A percentile compares a stretch with the other conserved stretches of the same genome.
These are phyloP conservation scores for Hirtodrosophila trivittata DNA, from an alignment of 2,888 invertebrate genomes.

Conservation along the genomic window DNA sequence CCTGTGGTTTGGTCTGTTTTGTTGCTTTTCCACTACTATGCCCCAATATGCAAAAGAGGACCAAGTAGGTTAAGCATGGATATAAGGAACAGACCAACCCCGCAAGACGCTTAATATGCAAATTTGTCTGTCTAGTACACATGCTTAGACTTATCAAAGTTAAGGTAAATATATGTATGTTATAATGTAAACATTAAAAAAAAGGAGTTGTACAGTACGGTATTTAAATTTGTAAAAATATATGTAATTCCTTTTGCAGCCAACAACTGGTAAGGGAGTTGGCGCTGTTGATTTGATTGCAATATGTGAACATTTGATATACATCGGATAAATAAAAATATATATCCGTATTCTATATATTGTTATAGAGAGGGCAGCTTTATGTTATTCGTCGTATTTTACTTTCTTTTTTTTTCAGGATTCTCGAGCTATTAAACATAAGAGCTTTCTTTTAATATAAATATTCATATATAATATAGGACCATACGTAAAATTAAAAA, in stretches of 20 bases:
- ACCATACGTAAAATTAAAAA: conserved; percentile 63
- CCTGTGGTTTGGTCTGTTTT: conserved; percentile 21
- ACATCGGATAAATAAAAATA: conserved; percentile 8
- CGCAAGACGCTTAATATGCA: conserved; percentile 8
- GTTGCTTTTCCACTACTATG: conserved; percentile 10
- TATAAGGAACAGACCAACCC: conserved; percentile 12
- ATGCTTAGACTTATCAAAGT: conserved; percentile 15
- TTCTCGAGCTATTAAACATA: conserved; percentile 49
- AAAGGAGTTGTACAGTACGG: conserved; percentile 23
- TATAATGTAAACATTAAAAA: conserved; percentile 7
- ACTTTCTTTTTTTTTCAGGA: conserved; percentile 37
- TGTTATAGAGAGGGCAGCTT: conserved; percentile 35
- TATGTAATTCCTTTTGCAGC: conserved; percentile 9
- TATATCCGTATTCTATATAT: conserved; percentile 11
- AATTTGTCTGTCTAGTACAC: not conserved
- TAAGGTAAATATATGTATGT: conserved; percentile 8
- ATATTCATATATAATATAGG: conserved; percentile 72
- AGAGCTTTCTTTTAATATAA: conserved; percentile 57
- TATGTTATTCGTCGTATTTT: conserved; percentile 33
- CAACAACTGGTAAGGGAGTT: conserved; percentile 7
- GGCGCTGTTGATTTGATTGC: conserved; percentile 33
- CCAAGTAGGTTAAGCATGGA: conserved; percentile 2
- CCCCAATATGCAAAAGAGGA: not conserved
- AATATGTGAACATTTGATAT: conserved; percentile 33
- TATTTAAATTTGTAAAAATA: conserved; percentile 11